These are phyloP conservation scores for Zophobas atratus DNA, from an alignment of 1,140 invertebrate species.

Conservation along the genomic window DNA sequence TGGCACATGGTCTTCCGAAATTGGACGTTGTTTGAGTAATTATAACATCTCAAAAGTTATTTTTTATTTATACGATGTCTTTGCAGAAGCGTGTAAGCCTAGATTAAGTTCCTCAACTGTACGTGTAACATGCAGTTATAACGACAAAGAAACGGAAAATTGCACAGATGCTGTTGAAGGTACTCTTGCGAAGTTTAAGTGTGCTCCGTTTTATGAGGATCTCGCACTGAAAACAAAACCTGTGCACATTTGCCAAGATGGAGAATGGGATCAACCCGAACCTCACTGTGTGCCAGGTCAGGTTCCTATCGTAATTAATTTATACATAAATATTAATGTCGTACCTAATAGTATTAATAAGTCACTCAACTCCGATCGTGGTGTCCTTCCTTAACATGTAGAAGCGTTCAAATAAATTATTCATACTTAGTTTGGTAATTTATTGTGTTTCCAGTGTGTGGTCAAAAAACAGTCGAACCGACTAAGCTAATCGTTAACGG, in stretches of 20 bases:
- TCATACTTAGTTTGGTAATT: neutral
- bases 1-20: conserved; percentile 42
- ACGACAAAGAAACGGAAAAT: neutral
- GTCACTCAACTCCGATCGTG: neutral
- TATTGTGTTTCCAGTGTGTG: conserved; percentile 27
- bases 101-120: conserved; percentile 2
- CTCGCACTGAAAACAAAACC: neutral
- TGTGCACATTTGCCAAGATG: conserved; percentile 7
- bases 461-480: neutral
- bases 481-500: conserved; percentile 22
- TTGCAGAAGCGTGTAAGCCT: conserved; percentile 1
- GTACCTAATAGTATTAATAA: neutral
- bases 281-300: conserved; percentile 35
- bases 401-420: conserved; percentile 8
- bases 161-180: conserved; percentile 14
- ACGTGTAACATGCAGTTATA: neutral
- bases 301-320: neutral
- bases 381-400: neutral
- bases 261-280: neutral
- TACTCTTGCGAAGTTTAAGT: conserved; percentile 19
- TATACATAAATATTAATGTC: neutral
- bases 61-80: neutral
- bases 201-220: conserved; percentile 34
- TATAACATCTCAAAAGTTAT: neutral
- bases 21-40: conserved; percentile 52